A percentile compares a stretch with the other conserved stretches of the same genome.
Conservation (phyloP, 1,140 invertebrate genomes). For the Panagrolaimus sp. region DNA sequence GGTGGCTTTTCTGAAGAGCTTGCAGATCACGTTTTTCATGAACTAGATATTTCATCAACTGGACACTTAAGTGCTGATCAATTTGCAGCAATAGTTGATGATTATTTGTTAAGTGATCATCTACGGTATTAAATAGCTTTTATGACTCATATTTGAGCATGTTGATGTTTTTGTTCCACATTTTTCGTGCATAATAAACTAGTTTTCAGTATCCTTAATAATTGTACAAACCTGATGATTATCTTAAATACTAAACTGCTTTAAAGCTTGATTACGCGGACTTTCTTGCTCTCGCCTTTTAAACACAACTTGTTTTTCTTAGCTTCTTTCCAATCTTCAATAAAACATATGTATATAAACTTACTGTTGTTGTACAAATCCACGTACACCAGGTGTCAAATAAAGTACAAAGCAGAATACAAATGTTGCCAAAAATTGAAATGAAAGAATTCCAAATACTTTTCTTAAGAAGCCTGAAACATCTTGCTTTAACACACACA, state of each 20-base stretch:
- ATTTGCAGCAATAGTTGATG: constrained; percentile 56
- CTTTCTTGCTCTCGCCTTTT: no score
- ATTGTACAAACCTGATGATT: no score
- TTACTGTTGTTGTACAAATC: constrained; percentile 51
- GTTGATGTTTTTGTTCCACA: no score
- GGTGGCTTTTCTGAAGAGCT: constrained; percentile 54
- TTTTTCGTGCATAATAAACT: no score
- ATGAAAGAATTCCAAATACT: constrained; percentile 51
- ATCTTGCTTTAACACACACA: not conserved
- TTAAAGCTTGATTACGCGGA: no score
- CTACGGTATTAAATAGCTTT: constrained; percentile 7
- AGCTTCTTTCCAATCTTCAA: no score
- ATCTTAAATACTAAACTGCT: no score
- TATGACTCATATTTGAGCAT: no score
- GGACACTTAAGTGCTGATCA: constrained; percentile 50
- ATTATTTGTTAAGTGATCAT: constrained; percentile 46
- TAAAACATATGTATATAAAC: no score
- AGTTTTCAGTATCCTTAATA: no score
- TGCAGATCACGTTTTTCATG: constrained; percentile 53
- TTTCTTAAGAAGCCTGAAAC: constrained; percentile 55
- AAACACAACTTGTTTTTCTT: no score
- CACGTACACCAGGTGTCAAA: constrained; percentile 43
- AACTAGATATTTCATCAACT: constrained; percentile 52
- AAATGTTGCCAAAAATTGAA: constrained; percentile 51
- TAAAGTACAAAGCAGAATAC: constrained; percentile 45